Percentiles rank a stretch among this genome's conserved stretches.
Conservation (phyloP, 23 tunicate genomes). For the Diplosoma virens region DNA sequence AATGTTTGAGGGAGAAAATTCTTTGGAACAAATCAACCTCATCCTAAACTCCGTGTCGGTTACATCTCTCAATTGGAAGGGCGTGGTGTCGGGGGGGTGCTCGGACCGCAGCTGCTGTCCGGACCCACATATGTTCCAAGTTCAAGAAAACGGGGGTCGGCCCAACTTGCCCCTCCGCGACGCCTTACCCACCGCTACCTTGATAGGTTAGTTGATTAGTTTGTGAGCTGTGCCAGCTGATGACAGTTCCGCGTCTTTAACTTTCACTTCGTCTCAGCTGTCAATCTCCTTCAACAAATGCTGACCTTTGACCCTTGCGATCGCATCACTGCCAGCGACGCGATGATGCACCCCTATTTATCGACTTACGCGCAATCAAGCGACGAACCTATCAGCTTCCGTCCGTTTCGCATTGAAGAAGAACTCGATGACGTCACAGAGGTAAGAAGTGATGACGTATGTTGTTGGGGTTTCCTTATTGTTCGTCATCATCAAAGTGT, state of each 20-base stretch:
- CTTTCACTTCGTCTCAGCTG: slow-evolving; percentile 43
- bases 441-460: no score
- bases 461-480: no score
- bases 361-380: slow-evolving; percentile 33
- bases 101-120: slow-evolving; percentile 54
- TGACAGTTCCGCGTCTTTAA: not conserved
- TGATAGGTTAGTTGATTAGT: slow-evolving; percentile 34
- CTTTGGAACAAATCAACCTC: slow-evolving; percentile 60
- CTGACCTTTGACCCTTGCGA: slow-evolving; percentile 65
- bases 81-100: slow-evolving; percentile 49
- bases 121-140: not conserved
- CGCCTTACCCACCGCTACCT: slow-evolving; percentile 18
- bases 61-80: slow-evolving; percentile 46
- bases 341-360: slow-evolving; percentile 68
- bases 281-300: slow-evolving; percentile 70
- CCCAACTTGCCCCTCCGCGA: slow-evolving; percentile 43
- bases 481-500: no score
- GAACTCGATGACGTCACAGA: slow-evolving; percentile 64
- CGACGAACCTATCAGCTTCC: slow-evolving; percentile 68
- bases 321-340: slow-evolving; percentile 65
- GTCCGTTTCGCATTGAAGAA: slow-evolving; percentile 78
- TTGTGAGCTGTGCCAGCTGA: not conserved
- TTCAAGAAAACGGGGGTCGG: slow-evolving; percentile 53
- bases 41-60: slow-evolving; percentile 56
- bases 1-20: slow-evolving; percentile 52